phyloP scores from a whole-genome alignment of 2,113 vertebrate genomes.

The Rhynchomys soricoides region DNA sequence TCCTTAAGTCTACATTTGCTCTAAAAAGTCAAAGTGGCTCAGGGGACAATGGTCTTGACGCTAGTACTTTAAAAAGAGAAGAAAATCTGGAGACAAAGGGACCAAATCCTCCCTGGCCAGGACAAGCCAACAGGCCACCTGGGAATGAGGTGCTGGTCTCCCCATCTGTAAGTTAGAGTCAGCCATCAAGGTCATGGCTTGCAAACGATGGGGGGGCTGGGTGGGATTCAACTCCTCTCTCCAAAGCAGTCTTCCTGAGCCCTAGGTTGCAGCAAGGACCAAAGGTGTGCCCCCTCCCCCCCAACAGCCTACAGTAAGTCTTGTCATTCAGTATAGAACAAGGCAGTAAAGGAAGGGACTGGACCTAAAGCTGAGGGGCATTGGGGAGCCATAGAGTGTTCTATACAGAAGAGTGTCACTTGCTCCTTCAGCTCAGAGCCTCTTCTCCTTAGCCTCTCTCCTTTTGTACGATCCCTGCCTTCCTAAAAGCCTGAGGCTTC shows the following conservation, averaged over 20 bases:
- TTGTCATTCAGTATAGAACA: background rate
- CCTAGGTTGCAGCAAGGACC: background rate
- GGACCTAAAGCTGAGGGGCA: background rate
- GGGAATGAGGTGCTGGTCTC: background rate
- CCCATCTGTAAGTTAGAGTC: background rate
- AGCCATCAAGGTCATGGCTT: background rate
- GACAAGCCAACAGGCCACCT: background rate
- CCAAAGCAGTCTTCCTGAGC: background rate
- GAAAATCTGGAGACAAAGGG: background rate
- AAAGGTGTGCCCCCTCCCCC: background rate
- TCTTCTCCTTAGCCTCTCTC: background rate
- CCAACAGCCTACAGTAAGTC: background rate
- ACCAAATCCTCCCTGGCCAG: background rate
- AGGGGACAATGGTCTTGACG: no score
- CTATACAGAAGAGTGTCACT: background rate
- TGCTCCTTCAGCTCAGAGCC: background rate
- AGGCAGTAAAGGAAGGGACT: background rate
- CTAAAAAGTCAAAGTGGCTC: background rate
- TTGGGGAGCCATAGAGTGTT: background rate
- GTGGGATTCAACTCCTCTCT: background rate
- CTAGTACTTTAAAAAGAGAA: no score
- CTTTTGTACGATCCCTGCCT: background rate
- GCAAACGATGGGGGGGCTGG: background rate
- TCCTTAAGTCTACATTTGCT: background rate
- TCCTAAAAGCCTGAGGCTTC: background rate